Base-by-base conservation (phyloP, 2,888 invertebrate genomes). In the Aradus depressus region DNA sequence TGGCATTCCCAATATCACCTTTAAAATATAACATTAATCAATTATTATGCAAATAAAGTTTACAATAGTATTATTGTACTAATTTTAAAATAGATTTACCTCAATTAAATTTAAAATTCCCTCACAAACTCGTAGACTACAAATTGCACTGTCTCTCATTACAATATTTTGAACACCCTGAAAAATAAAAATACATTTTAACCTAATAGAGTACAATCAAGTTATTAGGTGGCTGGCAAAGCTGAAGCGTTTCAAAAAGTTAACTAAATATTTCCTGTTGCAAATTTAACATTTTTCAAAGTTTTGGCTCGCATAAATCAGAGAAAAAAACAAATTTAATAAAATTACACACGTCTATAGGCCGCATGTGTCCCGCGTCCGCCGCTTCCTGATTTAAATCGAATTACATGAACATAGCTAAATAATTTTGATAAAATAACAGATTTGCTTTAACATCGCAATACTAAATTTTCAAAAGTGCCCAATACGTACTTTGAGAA, bases 91-190 rank as follows among this genome's bases (percentile, higher is more conserved):
- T 35, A 6, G 12, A 25, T 3, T 47, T 0, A 92, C 77, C 64
- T 96, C 95, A 4, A 95, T 79, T 49, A 97, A 75, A 66, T 93
- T 95, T 16, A 98, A 70, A 62, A 95, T 85, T 2, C 89, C 86
- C 68, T 96, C 95, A 67, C 93, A 84, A 2, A 97, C 88, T 21
- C 93, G 76, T 19, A 91, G 71, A 0, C 90, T 89, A 62, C 88
- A 87, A 62, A 83, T 81, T 54, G 80, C 78, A 56, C 79, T 80
- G 63, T 95, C 92, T 65, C 91, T 79, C 58, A 89, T 77, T 1
- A 89, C 81, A 8, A 91, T 83, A 51, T 84, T 80, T 65, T 91
- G 90, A 1, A 92, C 80, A 5, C 90, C 92, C 81, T 91, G 50
- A 14, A 49, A 48, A 52, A 47, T 41, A 54, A 31, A 37, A 54